Evolutionary conservation across 2,113 vertebrate species (phyloP).

Genomic region (Orcinus orca): DNA sequence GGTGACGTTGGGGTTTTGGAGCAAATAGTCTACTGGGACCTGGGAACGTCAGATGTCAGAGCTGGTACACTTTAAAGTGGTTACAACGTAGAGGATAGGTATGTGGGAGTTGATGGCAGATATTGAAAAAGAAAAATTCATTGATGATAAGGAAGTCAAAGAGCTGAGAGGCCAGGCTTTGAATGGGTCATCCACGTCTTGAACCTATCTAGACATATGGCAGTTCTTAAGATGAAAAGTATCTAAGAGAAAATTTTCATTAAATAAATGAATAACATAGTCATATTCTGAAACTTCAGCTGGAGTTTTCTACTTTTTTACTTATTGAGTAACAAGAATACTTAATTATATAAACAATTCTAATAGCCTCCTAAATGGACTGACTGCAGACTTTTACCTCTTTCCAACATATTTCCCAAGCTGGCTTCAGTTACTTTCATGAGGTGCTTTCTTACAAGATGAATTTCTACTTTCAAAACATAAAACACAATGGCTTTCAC

Average conservation of each 20-base stretch:
- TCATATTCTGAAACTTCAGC: not conserved
- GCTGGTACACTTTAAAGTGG: not conserved
- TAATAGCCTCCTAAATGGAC: not conserved
- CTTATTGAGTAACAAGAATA: not conserved
- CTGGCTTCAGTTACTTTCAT: not conserved
- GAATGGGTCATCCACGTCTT: not conserved
- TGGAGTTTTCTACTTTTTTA: not conserved
- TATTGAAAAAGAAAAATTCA: not conserved
- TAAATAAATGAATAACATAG: not conserved
- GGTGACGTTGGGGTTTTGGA: not conserved
- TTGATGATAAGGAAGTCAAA: not conserved
- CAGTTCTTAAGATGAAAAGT: not conserved
- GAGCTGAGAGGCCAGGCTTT: not conserved
- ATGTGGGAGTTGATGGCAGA: not conserved
- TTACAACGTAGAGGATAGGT: not conserved
- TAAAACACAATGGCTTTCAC: not conserved
- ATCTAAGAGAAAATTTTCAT: not conserved
- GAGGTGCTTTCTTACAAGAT: not conserved
- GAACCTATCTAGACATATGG: not conserved
- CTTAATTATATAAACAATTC: conserved; percentile 6
- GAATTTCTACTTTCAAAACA: not conserved
- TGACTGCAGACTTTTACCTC: not conserved
- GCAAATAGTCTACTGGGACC: not conserved
- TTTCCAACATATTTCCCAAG: not conserved
- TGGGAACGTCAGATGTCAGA: not conserved